Percentiles rank a stretch among this genome's conserved stretches.
Evolutionary conservation across 1,140 invertebrate species (phyloP).

Genomic region (Zaprionus davidi): DNA sequence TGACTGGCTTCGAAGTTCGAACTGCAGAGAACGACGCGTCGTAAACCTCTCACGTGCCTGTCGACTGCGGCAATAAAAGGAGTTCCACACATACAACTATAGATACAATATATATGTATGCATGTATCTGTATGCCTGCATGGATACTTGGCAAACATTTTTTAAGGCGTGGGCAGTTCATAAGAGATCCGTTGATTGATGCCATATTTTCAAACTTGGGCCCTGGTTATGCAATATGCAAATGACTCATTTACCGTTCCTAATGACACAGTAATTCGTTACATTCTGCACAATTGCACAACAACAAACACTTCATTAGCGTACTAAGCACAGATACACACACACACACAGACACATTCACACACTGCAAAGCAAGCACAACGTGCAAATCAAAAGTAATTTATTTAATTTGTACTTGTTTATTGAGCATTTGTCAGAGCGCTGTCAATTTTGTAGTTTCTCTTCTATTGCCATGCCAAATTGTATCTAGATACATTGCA

Average conservation of each 20-base stretch:
- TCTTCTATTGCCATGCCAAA: not conserved
- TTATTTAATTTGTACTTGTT: slow-evolving; percentile 45
- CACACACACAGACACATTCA: not conserved
- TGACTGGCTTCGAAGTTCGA: slow-evolving; percentile 20
- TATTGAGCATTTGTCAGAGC: slow-evolving; percentile 29
- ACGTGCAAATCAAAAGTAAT: slow-evolving; percentile 46
- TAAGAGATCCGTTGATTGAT: slow-evolving; percentile 45
- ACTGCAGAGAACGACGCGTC: slow-evolving; percentile 18
- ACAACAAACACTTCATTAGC: slow-evolving; percentile 37
- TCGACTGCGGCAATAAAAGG: slow-evolving; percentile 44
- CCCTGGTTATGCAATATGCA: slow-evolving; percentile 43
- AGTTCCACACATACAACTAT: slow-evolving; percentile 28
- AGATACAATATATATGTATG: not conserved
- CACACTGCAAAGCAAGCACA: not conserved
- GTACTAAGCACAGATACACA: slow-evolving; percentile 4
- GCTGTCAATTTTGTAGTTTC: slow-evolving; percentile 22
- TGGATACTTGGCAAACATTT: slow-evolving; percentile 2
- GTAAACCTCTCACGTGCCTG: slow-evolving; percentile 36
- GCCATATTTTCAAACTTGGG: slow-evolving; percentile 33
- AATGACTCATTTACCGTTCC: slow-evolving; percentile 34
- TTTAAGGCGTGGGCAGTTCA: slow-evolving; percentile 45
- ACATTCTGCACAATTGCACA: slow-evolving; percentile 22
- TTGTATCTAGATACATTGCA: slow-evolving; percentile 9
- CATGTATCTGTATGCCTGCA: not conserved
- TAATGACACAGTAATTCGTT: slow-evolving; percentile 28